Evolutionary conservation across 2,888 invertebrate species (phyloP).

Genomic region (Microctonus aethiopoides): DNA sequence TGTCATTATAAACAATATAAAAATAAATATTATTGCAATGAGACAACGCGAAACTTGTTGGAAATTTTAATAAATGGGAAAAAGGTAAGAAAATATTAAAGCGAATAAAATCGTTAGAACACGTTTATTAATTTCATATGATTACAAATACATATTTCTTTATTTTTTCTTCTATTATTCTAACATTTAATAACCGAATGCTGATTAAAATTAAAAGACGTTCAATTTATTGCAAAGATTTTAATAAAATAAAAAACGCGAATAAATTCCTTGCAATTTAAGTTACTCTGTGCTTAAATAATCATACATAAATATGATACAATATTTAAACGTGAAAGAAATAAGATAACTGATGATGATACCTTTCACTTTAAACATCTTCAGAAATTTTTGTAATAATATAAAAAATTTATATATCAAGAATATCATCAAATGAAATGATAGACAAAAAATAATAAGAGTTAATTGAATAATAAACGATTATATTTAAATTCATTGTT

Average conservation of each 20-base stretch:
- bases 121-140: slow-evolving; percentile 67
- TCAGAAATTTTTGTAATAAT: background rate
- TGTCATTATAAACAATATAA: background rate
- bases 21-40: too few species aligned
- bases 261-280: slow-evolving; percentile 29
- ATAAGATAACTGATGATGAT: too few species aligned
- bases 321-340: background rate
- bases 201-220: too few species aligned
- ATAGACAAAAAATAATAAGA: too few species aligned
- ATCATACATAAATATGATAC: slow-evolving; percentile 54
- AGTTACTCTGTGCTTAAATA: slow-evolving; percentile 1
- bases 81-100: slow-evolving; percentile 60
- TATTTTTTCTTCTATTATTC: too few species aligned
- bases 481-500: background rate
- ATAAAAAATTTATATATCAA: background rate
- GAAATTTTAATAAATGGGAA: slow-evolving; percentile 48
- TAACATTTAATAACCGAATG: too few species aligned
- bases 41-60: slow-evolving; percentile 17
- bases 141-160: slow-evolving; percentile 49
- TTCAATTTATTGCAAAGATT: too few species aligned
- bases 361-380: background rate
- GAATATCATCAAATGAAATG: background rate
- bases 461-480: too few species aligned
- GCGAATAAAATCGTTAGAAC: slow-evolving; percentile 58
- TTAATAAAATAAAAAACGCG: slow-evolving; percentile 36